Evolutionary conservation across 2,888 invertebrate genomes (phyloP).

Genomic region (Stenoptilia bipunctidactyla): DNA sequence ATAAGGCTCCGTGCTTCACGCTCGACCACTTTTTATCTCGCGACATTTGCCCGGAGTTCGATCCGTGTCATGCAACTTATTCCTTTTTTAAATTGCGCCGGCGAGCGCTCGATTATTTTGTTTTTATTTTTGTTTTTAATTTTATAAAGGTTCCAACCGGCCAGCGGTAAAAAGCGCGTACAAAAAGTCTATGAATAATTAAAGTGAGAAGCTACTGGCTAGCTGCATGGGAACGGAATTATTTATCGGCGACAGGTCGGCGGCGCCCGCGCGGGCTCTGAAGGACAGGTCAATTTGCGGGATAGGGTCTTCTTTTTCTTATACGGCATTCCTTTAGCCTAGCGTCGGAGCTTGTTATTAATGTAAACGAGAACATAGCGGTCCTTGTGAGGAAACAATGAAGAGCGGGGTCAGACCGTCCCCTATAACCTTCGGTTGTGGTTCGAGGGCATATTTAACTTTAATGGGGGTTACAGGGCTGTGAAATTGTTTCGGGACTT

Average conservation of each 20-base stretch:
- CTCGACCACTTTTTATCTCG: conserved; percentile 68
- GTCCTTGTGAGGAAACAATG: not conserved
- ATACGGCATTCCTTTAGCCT: conserved; percentile 13
- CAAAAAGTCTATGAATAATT: conserved; percentile 71
- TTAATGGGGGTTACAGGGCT: conserved; percentile 56
- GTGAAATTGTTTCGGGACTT: conserved; percentile 48
- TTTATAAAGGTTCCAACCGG: conserved; percentile 57
- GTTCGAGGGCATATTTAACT: conserved; percentile 64
- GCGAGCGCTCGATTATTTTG: conserved; percentile 52
- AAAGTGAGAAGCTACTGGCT: conserved; percentile 67
- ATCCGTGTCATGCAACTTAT: conserved; percentile 71
- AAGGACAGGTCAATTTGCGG: conserved; percentile 68
- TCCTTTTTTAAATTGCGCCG: conserved; percentile 67
- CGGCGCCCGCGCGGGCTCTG: conserved; percentile 39
- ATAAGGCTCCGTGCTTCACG: conserved; percentile 24
- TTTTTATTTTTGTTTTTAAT: conserved; percentile 45
- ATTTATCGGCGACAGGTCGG: conserved; percentile 60
- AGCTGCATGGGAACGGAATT: conserved; percentile 69
- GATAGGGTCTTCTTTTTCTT: conserved; percentile 42
- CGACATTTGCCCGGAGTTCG: conserved; percentile 73
- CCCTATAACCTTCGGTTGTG: conserved; percentile 40
- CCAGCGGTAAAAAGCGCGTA: conserved; percentile 63
- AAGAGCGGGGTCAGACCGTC: conserved; percentile 38
- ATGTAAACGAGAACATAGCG: not conserved
- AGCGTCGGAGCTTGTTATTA: not conserved